These are phyloP conservation scores for Haliaeetus leucogaster DNA, from an alignment of 2,113 vertebrate species.

Conservation along the genomic window DNA sequence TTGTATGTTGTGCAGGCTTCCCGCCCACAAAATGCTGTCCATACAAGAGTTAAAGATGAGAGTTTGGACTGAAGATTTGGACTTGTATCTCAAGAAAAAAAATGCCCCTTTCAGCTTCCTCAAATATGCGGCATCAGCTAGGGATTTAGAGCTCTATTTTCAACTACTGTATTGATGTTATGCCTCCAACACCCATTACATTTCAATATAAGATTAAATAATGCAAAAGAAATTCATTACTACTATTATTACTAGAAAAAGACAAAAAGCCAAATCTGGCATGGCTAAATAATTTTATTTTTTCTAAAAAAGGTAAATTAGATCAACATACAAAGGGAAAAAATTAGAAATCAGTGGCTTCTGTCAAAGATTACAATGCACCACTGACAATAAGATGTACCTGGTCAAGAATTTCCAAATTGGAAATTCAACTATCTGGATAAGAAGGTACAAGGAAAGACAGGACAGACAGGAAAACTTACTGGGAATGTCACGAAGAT, in stretches of 20 bases:
- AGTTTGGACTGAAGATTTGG: not conserved
- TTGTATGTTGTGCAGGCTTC: not conserved
- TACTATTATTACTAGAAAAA: not conserved
- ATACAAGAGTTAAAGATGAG: not conserved
- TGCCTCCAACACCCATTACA: not conserved
- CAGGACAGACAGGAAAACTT: not conserved
- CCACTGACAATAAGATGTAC: not conserved
- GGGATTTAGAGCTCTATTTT: not conserved
- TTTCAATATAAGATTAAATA: not conserved
- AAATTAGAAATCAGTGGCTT: not conserved
- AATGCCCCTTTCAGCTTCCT: not conserved
- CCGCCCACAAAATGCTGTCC: not conserved
- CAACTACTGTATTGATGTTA: not conserved
- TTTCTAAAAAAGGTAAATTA: not conserved
- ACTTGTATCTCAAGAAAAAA: not conserved
- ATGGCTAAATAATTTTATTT: not conserved
- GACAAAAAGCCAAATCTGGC: not conserved
- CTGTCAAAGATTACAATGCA: not conserved
- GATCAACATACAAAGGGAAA: not conserved
- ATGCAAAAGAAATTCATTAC: not conserved
- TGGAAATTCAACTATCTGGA: not conserved
- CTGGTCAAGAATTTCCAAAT: not conserved
- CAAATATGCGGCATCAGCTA: not conserved
- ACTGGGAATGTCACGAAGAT: not conserved
- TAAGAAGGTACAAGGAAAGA: not conserved